phyloP scores from a whole-genome alignment of 2,113 vertebrate genomes.

The Fregetta grallaria region DNA sequence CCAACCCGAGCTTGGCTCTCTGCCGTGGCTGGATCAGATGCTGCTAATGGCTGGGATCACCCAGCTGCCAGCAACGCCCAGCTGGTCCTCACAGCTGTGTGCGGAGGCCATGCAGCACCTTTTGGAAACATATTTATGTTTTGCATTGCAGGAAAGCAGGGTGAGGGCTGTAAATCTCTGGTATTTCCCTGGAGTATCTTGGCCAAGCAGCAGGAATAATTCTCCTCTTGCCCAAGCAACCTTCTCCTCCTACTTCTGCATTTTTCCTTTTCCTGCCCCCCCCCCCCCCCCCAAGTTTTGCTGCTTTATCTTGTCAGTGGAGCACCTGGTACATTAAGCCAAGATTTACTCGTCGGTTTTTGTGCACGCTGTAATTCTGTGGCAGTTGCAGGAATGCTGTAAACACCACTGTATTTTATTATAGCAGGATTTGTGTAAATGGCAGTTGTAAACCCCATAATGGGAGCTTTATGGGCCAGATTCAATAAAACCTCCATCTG shows the following conservation, averaged over 20 bases:
- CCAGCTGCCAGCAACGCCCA: not conserved
- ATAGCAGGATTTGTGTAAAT: constrained; percentile 35
- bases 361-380: not conserved
- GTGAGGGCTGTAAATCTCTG: not conserved
- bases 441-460: constrained; percentile 35
- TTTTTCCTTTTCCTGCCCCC: not conserved
- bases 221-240: not conserved
- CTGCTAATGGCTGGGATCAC: not conserved
- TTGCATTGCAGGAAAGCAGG: not conserved
- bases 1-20: not conserved
- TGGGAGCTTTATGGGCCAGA: constrained; percentile 38
- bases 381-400: constrained; percentile 8
- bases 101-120: not conserved
- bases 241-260: not conserved
- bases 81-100: not conserved
- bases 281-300: not conserved
- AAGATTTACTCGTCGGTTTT: constrained; percentile 3
- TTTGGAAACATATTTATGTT: not conserved
- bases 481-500: constrained; percentile 47
- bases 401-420: constrained; percentile 59
- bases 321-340: not conserved
- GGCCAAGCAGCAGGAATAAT: not conserved
- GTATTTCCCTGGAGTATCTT: not conserved
- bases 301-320: not conserved
- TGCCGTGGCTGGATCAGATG: not conserved